phyloP scores from a whole-genome alignment of 1,140 invertebrate species.

The Teleogryllus occipitalis region DNA sequence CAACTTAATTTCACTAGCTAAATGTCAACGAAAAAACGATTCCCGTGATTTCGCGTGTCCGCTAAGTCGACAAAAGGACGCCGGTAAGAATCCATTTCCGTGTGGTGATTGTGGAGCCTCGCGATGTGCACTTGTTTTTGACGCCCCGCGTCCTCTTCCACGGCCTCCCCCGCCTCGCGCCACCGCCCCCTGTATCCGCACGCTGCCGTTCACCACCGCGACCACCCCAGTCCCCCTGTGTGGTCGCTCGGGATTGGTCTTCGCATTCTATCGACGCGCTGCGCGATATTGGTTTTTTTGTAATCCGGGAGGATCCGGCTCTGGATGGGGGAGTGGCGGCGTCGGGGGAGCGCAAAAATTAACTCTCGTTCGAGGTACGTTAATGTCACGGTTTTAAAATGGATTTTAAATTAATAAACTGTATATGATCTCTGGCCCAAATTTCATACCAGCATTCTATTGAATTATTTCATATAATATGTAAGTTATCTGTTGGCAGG shows the following conservation, averaged over 20 bases:
- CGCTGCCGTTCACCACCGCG: no score
- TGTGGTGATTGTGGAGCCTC: neutral
- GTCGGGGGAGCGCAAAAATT: neutral
- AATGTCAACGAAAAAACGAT: no score
- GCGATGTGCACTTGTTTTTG: neutral
- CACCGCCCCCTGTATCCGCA: neutral
- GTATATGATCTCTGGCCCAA: neutral
- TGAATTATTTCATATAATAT: constrained; percentile 6
- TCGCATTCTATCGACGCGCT: neutral
- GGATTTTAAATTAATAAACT: constrained; percentile 6
- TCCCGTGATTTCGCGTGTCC: no score
- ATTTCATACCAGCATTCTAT: neutral
- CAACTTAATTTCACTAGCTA: no score
- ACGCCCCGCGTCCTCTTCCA: neutral
- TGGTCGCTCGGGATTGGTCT: neutral
- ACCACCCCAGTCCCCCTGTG: neutral
- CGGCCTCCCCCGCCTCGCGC: no score
- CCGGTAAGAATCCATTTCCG: no score
- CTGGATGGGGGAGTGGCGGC: neutral
- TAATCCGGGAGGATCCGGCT: neutral
- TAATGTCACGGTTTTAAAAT: constrained; percentile 1
- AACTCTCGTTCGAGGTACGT: neutral
- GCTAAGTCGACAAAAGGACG: no score
- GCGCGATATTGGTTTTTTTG: neutral
- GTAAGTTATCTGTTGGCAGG: neutral